Percentiles rank a stretch among this genome's conserved stretches.
phyloP scores from a whole-genome alignment of 2,113 vertebrate genomes.

The Peromyscus californicus region DNA sequence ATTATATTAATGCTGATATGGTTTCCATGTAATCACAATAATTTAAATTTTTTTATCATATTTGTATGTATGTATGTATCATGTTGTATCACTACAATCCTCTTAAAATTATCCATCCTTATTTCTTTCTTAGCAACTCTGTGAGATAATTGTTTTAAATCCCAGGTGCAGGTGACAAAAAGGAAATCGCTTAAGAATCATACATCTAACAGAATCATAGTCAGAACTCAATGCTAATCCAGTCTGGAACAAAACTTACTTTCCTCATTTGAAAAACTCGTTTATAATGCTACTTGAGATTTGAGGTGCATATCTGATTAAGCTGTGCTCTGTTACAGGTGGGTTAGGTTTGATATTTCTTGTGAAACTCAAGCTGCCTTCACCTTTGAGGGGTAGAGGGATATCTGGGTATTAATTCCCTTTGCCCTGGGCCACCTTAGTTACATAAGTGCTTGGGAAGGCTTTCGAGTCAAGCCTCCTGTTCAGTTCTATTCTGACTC shows the following conservation, averaged over 20 bases:
- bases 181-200: conserved; percentile 41
- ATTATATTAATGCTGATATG: background rate
- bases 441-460: background rate
- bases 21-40: background rate
- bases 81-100: background rate
- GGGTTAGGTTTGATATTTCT: background rate
- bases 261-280: background rate
- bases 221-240: background rate
- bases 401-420: background rate
- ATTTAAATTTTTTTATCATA: background rate
- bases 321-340: background rate
- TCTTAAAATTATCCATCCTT: background rate
- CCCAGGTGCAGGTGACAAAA: background rate
- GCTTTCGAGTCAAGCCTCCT: background rate
- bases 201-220: background rate
- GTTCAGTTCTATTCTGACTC: background rate
- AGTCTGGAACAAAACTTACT: background rate
- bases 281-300: background rate
- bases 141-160: background rate
- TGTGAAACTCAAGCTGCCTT: background rate
- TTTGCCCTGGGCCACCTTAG: background rate
- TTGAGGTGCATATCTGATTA: background rate
- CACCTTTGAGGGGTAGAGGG: background rate
- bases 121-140: background rate
- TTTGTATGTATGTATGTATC: background rate